phyloP scores from a whole-genome alignment of 2,113 vertebrate genomes.

The Corapipo altera region DNA sequence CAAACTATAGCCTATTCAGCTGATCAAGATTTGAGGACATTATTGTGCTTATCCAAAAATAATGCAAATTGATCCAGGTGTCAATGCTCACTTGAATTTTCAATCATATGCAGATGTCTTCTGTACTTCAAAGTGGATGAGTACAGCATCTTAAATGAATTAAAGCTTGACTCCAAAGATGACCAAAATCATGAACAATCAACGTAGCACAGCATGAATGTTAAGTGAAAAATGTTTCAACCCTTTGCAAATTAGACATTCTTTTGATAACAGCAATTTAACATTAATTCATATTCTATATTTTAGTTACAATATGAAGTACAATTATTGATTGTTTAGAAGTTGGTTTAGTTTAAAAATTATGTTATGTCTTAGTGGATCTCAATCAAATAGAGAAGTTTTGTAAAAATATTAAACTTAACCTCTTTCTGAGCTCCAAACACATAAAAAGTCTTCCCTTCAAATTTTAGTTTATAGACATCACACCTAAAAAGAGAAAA shows the following conservation, averaged over 20 bases:
- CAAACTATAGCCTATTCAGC: not conserved
- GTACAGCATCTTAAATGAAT: not conserved
- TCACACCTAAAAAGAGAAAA: slow-evolving; percentile 84
- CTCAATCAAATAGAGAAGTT: not conserved
- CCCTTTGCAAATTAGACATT: not conserved
- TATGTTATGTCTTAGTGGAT: not conserved
- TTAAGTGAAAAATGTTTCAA: not conserved
- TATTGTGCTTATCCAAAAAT: not conserved
- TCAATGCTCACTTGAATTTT: not conserved
- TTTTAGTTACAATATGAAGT: not conserved
- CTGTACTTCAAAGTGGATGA: not conserved
- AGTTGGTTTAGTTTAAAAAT: not conserved
- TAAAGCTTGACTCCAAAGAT: not conserved
- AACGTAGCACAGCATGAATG: not conserved
- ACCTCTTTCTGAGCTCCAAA: slow-evolving; percentile 96
- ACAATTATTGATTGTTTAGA: not conserved
- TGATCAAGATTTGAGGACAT: not conserved
- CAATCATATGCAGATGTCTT: not conserved
- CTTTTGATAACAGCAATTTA: not conserved
- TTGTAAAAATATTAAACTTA: slow-evolving; percentile 47
- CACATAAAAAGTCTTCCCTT: slow-evolving; percentile 97
- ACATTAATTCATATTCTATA: not conserved
- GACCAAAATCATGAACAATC: not conserved
- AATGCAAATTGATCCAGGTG: not conserved
- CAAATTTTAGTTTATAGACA: slow-evolving; percentile 97